Conservation (phyloP, 1,140 invertebrate genomes). For the Drosophila baimaii region DNA sequence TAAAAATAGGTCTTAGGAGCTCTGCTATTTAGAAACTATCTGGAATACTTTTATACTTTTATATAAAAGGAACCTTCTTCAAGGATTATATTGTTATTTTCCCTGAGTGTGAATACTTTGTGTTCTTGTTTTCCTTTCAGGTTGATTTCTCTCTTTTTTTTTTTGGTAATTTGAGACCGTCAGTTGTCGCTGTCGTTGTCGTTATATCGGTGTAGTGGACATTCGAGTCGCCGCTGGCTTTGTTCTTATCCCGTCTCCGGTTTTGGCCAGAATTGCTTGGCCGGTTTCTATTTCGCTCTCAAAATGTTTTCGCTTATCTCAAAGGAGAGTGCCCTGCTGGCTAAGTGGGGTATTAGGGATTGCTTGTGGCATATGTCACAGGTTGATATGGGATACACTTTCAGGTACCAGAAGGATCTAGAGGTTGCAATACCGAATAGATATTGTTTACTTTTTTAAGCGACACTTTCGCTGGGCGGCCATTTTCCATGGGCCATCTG, state of each 20-base stretch:
- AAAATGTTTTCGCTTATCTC: constrained; percentile 68
- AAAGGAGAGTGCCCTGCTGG: constrained; percentile 25
- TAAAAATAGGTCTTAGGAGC: not conserved
- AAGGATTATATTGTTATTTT: constrained; percentile 11
- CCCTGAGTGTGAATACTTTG: constrained; percentile 29
- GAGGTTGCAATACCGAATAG: constrained; percentile 13
- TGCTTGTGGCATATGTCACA: constrained; percentile 49
- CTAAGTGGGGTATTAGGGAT: constrained; percentile 36
- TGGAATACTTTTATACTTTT: not conserved
- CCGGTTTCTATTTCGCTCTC: constrained; percentile 68
- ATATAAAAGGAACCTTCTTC: not conserved
- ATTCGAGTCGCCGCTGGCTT: constrained; percentile 53
- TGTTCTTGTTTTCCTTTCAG: constrained; percentile 9
- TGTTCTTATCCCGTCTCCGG: constrained; percentile 33
- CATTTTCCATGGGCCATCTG: constrained; percentile 44
- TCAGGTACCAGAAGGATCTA: constrained; percentile 17
- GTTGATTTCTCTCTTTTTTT: constrained; percentile 19
- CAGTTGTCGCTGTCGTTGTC: constrained; percentile 50
- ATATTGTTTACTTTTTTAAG: constrained; percentile 7
- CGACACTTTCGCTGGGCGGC: constrained; percentile 26
- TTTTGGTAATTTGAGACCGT: constrained; percentile 69
- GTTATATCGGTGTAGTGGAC: constrained; percentile 36
- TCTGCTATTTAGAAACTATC: not conserved
- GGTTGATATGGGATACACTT: constrained; percentile 35
- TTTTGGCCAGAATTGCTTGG: constrained; percentile 35